Evolutionary conservation across 92 coral and sea anemone species (phyloP).

Genomic region (Siderastrea radians): DNA sequence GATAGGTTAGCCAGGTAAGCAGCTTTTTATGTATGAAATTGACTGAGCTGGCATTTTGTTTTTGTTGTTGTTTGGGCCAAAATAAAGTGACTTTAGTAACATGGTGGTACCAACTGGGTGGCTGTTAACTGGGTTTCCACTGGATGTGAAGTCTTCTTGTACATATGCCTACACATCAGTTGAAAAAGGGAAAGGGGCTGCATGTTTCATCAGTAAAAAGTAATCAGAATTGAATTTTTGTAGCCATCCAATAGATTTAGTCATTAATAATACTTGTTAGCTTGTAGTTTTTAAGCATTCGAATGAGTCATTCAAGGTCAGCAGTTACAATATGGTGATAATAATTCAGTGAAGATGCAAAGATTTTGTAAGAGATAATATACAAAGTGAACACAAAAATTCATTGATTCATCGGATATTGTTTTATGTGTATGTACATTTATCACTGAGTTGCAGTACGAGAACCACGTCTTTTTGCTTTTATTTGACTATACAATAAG

Average conservation of each 20-base stretch:
- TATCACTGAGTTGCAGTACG: background rate
- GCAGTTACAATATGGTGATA: background rate
- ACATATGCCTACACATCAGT: background rate
- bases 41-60: too few relatives aligned
- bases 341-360: background rate
- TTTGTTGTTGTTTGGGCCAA: too few relatives aligned
- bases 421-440: slow-evolving; percentile 22
- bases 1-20: too few relatives aligned
- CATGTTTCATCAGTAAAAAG: too few relatives aligned
- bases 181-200: background rate
- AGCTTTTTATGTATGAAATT: too few relatives aligned
- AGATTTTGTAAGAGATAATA: slow-evolving; percentile 18
- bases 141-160: background rate
- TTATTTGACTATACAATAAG: too few relatives aligned
- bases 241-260: background rate
- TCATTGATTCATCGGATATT: slow-evolving; percentile 1
- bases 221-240: too few relatives aligned
- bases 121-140: too few relatives aligned
- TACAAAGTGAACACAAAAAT: slow-evolving; percentile 17
- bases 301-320: background rate
- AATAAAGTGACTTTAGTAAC: too few relatives aligned
- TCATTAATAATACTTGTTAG: background rate
- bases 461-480: too few relatives aligned
- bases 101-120: too few relatives aligned
- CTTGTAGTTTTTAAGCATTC: slow-evolving; percentile 1